phyloP scores from a whole-genome alignment of 2,113 vertebrate genomes.

The Lipophrys pholis region DNA sequence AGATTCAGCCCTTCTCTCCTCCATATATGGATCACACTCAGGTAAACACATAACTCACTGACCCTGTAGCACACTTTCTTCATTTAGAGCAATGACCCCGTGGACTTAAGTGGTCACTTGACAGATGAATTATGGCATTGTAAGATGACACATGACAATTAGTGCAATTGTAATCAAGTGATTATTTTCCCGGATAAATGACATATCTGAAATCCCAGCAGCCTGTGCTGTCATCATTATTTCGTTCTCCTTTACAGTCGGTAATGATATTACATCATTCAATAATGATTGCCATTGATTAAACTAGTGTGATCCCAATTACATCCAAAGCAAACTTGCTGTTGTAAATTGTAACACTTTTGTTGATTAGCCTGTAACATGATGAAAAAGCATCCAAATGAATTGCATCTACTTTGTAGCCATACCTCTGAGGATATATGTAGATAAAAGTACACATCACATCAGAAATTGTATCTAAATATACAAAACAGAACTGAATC shows the following conservation, averaged over 20 bases:
- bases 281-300: slow-evolving; percentile 31
- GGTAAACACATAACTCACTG: slow-evolving; percentile 79
- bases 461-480: neutral
- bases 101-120: neutral
- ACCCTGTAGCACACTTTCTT: neutral
- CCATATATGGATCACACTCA: slow-evolving; percentile 96
- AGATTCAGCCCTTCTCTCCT: slow-evolving; percentile 92
- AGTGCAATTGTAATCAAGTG: slow-evolving; percentile 22
- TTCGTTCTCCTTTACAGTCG: neutral
- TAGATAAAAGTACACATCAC: neutral
- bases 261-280: slow-evolving; percentile 26
- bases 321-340: slow-evolving; percentile 31
- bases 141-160: neutral
- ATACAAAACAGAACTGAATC: neutral
- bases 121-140: neutral
- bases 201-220: slow-evolving; percentile 8
- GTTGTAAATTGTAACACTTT: slow-evolving; percentile 18
- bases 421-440: neutral
- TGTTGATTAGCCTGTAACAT: slow-evolving; percentile 4
- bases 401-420: neutral
- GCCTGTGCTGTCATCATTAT: neutral
- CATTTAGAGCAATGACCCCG: neutral
- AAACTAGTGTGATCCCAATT: slow-evolving; percentile 23
- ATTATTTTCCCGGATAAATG: neutral
- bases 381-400: neutral